phyloP scores from a whole-genome alignment of 2,113 vertebrate genomes.

The Nesospiza acunhae region DNA sequence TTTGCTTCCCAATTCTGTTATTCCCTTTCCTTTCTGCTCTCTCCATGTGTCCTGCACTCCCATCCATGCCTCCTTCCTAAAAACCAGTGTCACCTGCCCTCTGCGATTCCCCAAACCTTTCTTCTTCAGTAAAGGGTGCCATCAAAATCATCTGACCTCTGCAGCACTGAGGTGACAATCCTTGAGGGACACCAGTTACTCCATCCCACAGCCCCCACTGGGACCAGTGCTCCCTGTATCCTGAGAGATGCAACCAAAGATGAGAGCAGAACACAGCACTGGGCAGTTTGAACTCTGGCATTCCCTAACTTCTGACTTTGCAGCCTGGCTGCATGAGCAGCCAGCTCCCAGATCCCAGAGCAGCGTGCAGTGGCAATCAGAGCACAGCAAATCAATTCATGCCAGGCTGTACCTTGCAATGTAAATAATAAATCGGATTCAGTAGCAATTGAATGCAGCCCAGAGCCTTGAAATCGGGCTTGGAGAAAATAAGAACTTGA shows the following conservation, averaged over 20 bases:
- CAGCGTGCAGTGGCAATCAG: background rate
- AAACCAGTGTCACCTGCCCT: background rate
- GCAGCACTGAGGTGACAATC: rapidly evolving
- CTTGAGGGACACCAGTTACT: background rate
- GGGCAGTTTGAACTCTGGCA: background rate
- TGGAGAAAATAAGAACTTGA: background rate
- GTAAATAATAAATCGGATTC: slow-evolving; percentile 39
- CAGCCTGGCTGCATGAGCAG: background rate
- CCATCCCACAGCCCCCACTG: background rate
- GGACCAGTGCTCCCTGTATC: background rate
- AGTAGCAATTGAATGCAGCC: background rate
- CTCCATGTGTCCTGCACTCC: rapidly evolving
- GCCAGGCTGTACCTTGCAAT: background rate
- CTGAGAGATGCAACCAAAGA: rapidly evolving
- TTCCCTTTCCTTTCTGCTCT: background rate
- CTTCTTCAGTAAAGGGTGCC: background rate
- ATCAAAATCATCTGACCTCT: background rate
- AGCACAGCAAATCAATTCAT: slow-evolving; percentile 22
- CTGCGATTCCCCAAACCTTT: rapidly evolving
- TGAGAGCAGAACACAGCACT: rapidly evolving
- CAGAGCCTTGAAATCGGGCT: background rate
- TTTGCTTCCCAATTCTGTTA: background rate
- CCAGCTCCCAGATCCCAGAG: background rate
- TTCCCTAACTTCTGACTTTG: background rate
- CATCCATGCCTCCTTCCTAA: background rate